These are phyloP conservation scores for Galaxias olidus DNA, from an alignment of 2,797 vertebrate genomes.

Conservation along the genomic window DNA sequence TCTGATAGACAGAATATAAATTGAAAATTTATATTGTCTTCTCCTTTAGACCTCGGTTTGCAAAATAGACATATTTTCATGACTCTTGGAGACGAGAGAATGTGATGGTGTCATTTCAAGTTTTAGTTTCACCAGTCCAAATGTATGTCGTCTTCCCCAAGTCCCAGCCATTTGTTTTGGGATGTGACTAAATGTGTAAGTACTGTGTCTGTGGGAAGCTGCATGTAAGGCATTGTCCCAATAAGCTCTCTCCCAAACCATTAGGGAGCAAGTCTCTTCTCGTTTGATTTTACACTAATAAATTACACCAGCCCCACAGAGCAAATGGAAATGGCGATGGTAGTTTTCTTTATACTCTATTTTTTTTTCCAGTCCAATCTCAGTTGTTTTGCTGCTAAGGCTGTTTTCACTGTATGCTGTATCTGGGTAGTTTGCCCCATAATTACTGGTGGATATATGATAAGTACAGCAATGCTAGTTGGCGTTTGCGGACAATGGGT, in stretches of 20 bases:
- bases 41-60: constrained; percentile 60
- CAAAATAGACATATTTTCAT: constrained; percentile 53
- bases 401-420: constrained; percentile 44
- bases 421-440: constrained; percentile 56
- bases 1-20: constrained; percentile 78
- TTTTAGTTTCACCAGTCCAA: constrained; percentile 40
- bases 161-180: constrained; percentile 35
- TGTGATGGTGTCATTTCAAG: constrained; percentile 38
- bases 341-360: constrained; percentile 50
- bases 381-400: not conserved
- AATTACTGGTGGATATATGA: constrained; percentile 62
- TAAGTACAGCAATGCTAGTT: constrained; percentile 54
- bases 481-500: constrained; percentile 59
- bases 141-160: constrained; percentile 24
- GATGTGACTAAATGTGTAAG: constrained; percentile 40
- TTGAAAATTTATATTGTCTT: constrained; percentile 74
- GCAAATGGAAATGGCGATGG: constrained; percentile 61
- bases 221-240: constrained; percentile 34
- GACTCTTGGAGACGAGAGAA: constrained; percentile 29
- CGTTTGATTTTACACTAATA: constrained; percentile 53
- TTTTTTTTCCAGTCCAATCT: constrained; percentile 29
- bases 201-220: constrained; percentile 18
- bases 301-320: constrained; percentile 54
- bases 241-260: constrained; percentile 55
- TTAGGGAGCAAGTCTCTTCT: constrained; percentile 54